Evolutionary conservation across 2,888 invertebrate species (phyloP), one percentile per base, ranked within the genome.

Genomic region (Pasiphila rectangulata): DNA sequence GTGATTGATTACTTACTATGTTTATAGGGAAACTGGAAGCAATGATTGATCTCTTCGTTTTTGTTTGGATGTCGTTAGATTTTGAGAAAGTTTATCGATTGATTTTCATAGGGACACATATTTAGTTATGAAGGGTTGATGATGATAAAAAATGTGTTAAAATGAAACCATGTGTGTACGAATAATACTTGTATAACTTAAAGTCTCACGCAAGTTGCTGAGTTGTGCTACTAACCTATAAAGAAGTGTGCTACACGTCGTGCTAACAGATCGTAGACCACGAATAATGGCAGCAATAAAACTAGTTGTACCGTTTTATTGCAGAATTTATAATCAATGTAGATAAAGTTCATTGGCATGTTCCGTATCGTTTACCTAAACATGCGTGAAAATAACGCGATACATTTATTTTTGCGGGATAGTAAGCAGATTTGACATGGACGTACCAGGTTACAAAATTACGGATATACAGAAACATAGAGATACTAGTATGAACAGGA

Each of bases 341-440:
- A 34, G 42, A 42, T 23, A 24, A 35, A 53, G 55, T 53, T 53
- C 53, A 35, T 53, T 55, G 30, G 48, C 51, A 40, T 37, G 13
- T 44, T 32, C 34, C 19, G 46, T 46, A 48, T 54, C 44, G 46
- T 47, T 57, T 46, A 57, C 57, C 51, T 49, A 30, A 23, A 5
- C 24, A 39, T 12, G 3, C 13, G 13, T 6, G 25, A n/a, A n/a
- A n/a, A n/a, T n/a, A n/a, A n/a, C n/a, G 2, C 12, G 4, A 13
- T 27, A 7, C n/a, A n/a, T 2, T 10, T 10, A 10, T 9, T 24
- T 24, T 24, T 24, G 5, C 24, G 9, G n/a, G 10, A 24, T 24
- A 10, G 10, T 24, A 24, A 2, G 10, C 10, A 10, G 3, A 13
- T 27, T 7, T 13, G 12, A 13, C n/a, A n/a, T n/a, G n/a, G n/a